Conservation (phyloP, 1,140 invertebrate genomes). For the Maniola jurtina region DNA sequence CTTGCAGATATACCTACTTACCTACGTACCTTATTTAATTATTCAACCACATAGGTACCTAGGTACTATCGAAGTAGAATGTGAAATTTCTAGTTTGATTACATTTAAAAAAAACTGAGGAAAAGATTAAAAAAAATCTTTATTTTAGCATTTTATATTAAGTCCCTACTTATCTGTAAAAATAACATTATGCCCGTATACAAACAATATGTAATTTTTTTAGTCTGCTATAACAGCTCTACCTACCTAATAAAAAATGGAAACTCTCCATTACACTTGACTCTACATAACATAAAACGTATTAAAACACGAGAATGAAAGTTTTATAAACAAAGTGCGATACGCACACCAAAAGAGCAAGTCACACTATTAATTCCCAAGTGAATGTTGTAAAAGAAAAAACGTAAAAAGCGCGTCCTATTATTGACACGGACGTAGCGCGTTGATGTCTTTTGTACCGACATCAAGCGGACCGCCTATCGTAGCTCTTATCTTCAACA, state of each 20-base stretch:
- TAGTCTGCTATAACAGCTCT: too few species aligned
- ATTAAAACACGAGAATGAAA: not conserved
- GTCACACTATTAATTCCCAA: constrained; percentile 48
- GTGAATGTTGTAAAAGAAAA: constrained; percentile 45
- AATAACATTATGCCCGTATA: too few species aligned
- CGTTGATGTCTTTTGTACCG: constrained; percentile 72
- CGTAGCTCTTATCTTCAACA: constrained; percentile 44
- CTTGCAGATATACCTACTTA: too few species aligned
- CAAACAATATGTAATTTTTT: too few species aligned
- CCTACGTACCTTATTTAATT: too few species aligned
- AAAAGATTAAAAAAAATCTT: too few species aligned
- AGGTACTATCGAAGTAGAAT: too few species aligned
- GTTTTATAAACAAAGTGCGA: constrained; percentile 16
- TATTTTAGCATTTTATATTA: too few species aligned
- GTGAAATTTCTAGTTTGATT: too few species aligned
- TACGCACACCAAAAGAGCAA: constrained; percentile 40
- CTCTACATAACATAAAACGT: not conserved
- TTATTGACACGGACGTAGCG: constrained; percentile 48
- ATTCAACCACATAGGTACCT: too few species aligned
- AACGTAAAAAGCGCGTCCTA: constrained; percentile 46
- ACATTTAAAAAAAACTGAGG: too few species aligned
- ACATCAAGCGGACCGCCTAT: constrained; percentile 41
- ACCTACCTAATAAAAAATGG: not conserved
- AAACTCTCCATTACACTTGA: not conserved
- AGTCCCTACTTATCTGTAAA: too few species aligned